Percentiles rank a stretch among this genome's conserved stretches.
Evolutionary conservation across 2,797 vertebrate genomes (phyloP).

Genomic region (Acanthopagrus latus): DNA sequence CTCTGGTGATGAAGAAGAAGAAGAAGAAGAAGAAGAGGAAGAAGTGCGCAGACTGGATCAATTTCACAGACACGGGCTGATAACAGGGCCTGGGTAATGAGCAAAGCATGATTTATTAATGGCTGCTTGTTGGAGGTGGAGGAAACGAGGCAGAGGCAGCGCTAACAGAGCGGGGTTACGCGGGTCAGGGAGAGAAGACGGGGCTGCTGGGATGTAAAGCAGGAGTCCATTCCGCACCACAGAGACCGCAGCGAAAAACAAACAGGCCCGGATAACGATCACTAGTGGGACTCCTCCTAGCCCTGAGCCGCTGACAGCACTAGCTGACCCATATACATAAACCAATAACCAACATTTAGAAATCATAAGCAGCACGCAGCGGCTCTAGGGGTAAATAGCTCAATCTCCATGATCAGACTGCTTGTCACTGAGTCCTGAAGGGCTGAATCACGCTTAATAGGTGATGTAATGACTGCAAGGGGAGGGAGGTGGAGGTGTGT

Average conservation of each 20-base stretch:
- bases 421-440: slow-evolving; percentile 62
- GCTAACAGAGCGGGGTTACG: slow-evolving; percentile 59
- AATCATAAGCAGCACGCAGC: slow-evolving; percentile 11
- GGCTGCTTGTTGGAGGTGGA: slow-evolving; percentile 70
- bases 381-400: slow-evolving; percentile 50
- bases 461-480: slow-evolving; percentile 63
- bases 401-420: slow-evolving; percentile 51
- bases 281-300: slow-evolving; percentile 61
- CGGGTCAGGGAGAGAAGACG: slow-evolving; percentile 61
- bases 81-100: slow-evolving; percentile 78
- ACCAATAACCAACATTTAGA: slow-evolving; percentile 45
- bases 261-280: slow-evolving; percentile 70
- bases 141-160: slow-evolving; percentile 40
- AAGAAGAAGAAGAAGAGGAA: slow-evolving; percentile 9
- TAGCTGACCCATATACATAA: slow-evolving; percentile 53
- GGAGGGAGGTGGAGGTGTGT: slow-evolving; percentile 41
- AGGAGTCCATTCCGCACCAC: slow-evolving; percentile 48
- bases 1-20: slow-evolving; percentile 4
- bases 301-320: slow-evolving; percentile 33
- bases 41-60: slow-evolving; percentile 65
- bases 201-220: slow-evolving; percentile 57
- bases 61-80: slow-evolving; percentile 75
- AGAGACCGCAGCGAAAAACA: slow-evolving; percentile 62
- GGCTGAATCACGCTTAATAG: slow-evolving; percentile 66
- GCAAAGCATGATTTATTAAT: slow-evolving; percentile 82